phyloP scores from a whole-genome alignment of 2,888 invertebrate species.

The Lamellibrachia satsuma region DNA sequence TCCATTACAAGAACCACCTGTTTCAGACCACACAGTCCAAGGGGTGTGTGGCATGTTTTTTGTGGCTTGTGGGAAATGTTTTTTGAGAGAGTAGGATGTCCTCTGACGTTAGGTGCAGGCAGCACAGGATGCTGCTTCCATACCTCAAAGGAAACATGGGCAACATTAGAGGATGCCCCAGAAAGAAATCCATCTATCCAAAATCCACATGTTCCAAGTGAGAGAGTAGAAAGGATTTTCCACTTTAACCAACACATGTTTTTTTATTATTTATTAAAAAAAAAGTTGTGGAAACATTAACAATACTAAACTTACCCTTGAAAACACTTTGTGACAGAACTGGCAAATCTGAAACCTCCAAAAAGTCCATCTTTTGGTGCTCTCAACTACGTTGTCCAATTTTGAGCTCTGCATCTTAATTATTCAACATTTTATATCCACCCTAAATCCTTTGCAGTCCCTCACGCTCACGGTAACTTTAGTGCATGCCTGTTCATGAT shows the following conservation, averaged over 20 bases:
- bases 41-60: neutral
- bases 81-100: neutral
- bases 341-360: neutral
- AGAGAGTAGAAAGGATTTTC: neutral
- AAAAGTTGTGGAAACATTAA: neutral
- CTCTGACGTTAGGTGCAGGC: neutral
- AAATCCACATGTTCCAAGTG: neutral
- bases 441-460: neutral
- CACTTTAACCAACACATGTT: too few species aligned
- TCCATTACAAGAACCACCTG: neutral
- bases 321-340: too few species aligned
- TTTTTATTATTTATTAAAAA: too few species aligned
- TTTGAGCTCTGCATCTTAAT: neutral
- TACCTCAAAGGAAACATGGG: neutral
- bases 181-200: neutral
- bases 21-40: neutral
- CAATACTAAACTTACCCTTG: neutral
- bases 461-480: too few species aligned
- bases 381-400: neutral
- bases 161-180: neutral
- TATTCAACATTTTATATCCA: too few species aligned
- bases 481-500: too few species aligned
- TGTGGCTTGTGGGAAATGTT: neutral
- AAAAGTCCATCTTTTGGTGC: neutral
- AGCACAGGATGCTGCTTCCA: neutral